Percentiles rank a stretch among this genome's conserved stretches.
Evolutionary conservation across 2,888 invertebrate genomes (phyloP).

Genomic region (Nymphalis urticae): DNA sequence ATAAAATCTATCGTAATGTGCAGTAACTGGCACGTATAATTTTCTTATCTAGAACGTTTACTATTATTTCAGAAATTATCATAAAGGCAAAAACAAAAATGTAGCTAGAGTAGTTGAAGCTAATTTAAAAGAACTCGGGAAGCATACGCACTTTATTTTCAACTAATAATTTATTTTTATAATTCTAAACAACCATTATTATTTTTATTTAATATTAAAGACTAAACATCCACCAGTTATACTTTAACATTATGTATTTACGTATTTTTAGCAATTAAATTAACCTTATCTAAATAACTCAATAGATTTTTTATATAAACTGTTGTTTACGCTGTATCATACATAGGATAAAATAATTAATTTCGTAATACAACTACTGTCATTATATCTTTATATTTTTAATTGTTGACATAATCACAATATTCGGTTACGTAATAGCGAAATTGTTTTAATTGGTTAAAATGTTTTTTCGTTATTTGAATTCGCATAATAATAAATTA

Average conservation of each 20-base stretch:
- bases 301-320: constrained; percentile 24
- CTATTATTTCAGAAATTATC: constrained; percentile 34
- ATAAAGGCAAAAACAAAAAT: not conserved
- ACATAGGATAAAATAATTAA: constrained; percentile 9
- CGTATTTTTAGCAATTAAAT: constrained; percentile 26
- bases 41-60: constrained; percentile 33
- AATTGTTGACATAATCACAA: constrained; percentile 9
- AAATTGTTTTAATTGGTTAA: not conserved
- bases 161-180: constrained; percentile 10
- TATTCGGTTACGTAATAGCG: not conserved
- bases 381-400: constrained; percentile 4
- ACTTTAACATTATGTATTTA: constrained; percentile 26
- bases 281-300: constrained; percentile 28
- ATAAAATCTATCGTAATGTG: constrained; percentile 5
- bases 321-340: constrained; percentile 25
- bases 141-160: constrained; percentile 2
- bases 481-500: constrained; percentile 7
- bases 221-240: constrained; percentile 29
- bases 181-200: not conserved
- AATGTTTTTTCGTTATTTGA: not conserved
- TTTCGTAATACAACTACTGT: constrained; percentile 7
- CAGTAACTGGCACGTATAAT: constrained; percentile 49
- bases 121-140: not conserved
- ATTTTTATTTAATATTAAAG: constrained; percentile 24
- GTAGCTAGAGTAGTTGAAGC: not conserved